Conservation (phyloP, 92 coral and sea anemone species). For the Phenganax marumi region DNA sequence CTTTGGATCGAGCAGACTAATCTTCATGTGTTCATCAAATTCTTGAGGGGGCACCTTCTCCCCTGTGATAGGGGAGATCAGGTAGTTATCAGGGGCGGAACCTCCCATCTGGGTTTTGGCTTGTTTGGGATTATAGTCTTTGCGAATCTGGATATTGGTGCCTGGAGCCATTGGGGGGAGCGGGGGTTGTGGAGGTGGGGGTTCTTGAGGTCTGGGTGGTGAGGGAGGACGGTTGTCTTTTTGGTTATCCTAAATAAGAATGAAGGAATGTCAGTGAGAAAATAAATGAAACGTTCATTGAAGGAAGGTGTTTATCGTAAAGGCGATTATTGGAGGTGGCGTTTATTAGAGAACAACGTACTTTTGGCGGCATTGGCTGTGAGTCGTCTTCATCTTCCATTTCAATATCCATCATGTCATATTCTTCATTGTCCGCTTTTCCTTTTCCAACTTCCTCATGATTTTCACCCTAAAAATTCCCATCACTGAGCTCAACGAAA, state of each 20-base stretch:
- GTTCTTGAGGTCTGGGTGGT: constrained; percentile 85
- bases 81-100: constrained; percentile 72
- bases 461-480: not conserved
- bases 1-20: constrained; percentile 91
- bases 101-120: constrained; percentile 63
- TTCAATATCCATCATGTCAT: constrained; percentile 96
- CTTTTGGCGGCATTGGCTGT: constrained; percentile 71
- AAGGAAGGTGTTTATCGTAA: not conserved
- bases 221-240: constrained; percentile 65
- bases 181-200: constrained; percentile 86
- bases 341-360: constrained; percentile 10
- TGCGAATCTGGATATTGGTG: constrained; percentile 81
- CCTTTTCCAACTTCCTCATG: constrained; percentile 43
- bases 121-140: constrained; percentile 94
- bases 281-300: not conserved
- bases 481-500: not conserved
- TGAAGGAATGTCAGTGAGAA: not conserved
- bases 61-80: constrained; percentile 98
- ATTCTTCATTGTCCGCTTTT: constrained; percentile 69
- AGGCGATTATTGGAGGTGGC: not conserved
- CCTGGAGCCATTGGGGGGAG: constrained; percentile 94
- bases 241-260: constrained; percentile 52
- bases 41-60: constrained; percentile 89
- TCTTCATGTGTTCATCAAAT: constrained; percentile 99
- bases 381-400: constrained; percentile 93